Base-by-base conservation (phyloP, 2,113 vertebrate species). In the Calypte anna region DNA sequence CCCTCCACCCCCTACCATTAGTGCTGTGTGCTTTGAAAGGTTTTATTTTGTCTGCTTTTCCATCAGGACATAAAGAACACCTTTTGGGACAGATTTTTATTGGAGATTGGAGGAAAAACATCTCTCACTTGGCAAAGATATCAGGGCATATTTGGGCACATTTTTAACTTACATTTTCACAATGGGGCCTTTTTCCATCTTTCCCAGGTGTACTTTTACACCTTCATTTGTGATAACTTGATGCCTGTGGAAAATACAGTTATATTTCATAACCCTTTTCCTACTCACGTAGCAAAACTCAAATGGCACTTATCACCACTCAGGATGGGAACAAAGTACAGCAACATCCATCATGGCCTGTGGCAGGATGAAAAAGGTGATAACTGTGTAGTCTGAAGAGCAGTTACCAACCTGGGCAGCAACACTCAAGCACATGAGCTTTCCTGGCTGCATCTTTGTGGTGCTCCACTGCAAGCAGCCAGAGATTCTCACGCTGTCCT, bases 31-130 rank as follows among this genome's bases (percentile, higher is more conserved):
- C 77, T 92, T 94, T 61, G 40, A 55, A 46, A 48, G 27, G 15
- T 82, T 77, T 88, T 72, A 74, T 55, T 77, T 85, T 59, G 30
- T 66, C 28, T 90, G 14, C 28, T 92, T 95, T 90, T 83, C 66
- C 28, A 22, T 55, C 82, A 74, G 90, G 40, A 76, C n/a, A 44
- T 62, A 76, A 91, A 31, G 1, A 9, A 33, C 33, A 67, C 20
- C 15, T 86, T 95, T 84, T 81, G 46, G 23, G 40, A 48, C 46
- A 54, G 31, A 40, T 87, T 93, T 93, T 89, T 50, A 53, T 81
- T 74, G 10, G 68, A 62, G 31, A 59, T 14, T n/a, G 22, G 62
- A 93, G 63, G 68, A 12, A 57, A 59, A 54, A 43, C 21, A 0
- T 33, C 11, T 59, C 14, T 59, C 10, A 31, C 19, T 81, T 83